Base-by-base conservation (phyloP, 2,888 invertebrate species). In the Papilio gigon region DNA sequence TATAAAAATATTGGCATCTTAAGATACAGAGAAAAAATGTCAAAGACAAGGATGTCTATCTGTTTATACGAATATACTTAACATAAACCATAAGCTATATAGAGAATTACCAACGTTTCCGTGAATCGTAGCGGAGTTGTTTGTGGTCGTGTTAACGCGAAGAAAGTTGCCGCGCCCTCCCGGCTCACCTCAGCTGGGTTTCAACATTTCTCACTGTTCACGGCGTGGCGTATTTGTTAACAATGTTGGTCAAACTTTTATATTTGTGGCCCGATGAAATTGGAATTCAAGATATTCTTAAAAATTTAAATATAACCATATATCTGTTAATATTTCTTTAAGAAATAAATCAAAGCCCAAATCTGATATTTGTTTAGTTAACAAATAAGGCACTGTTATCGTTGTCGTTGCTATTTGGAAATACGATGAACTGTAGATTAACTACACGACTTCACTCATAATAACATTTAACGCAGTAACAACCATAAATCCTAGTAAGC, bases 161-260 rank as follows among this genome's bases (percentile, higher is more conserved):
- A 80, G 87, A 86, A 87, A 87, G 85, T 84, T 79, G 82, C 75
- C 82, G 80, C 83, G 80, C 84, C 86, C 83, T 84, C 75, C 72
- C 72, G 14, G 20, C 30, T 61, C 53, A 61, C 22, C 22, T 44
- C 22, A 59, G 27, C 53, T 40, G 63, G 47, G 50, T 50, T 17
- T 47, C 63, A 63, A 63, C 33, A 35, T 22, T 9, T 9, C 53
- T 47, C n/a, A 6, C 14, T 12, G 14, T 50, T 25, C 25, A 25
- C 47, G 14, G 22, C 11, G n/a, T 27, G 53, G 5, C n/a, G 27
- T n/a, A 53, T 53, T 53, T 53, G n/a, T 27, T 27, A 53, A 35
- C 53, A 27, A 27, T 27, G 53, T 53, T n/a, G 27, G 25, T n/a
- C 22, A 6, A 9, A 8, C 9, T 50, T 17, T 14, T 11, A 25